phyloP scores from a whole-genome alignment of 2,888 invertebrate species.

The Lycophotia porphyrea region DNA sequence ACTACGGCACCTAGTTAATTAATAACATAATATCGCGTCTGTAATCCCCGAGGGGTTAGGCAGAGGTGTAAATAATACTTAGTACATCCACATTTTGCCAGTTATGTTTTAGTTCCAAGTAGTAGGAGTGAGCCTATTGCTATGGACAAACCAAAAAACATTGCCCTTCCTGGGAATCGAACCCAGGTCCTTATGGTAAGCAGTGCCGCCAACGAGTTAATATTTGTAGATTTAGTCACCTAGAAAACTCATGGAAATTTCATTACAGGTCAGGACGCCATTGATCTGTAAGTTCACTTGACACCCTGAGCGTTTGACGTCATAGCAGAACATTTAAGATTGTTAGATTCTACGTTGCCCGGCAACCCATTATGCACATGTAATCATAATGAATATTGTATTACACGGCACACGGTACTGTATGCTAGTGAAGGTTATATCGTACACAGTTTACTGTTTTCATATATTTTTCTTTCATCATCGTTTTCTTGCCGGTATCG shows the following conservation, averaged over 20 bases:
- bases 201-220: background rate
- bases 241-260: background rate
- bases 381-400: constrained; percentile 24
- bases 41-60: background rate
- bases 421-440: background rate
- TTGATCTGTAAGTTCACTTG: background rate
- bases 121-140: background rate
- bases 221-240: background rate
- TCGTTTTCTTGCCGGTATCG: background rate
- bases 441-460: background rate
- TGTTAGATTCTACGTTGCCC: constrained; percentile 39
- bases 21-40: background rate
- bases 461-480: background rate
- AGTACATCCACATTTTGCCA: background rate
- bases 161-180: background rate
- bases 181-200: background rate
- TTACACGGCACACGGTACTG: constrained; percentile 8
- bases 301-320: constrained; percentile 2
- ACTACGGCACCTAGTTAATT: too few relatives aligned
- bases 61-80: background rate
- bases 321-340: background rate
- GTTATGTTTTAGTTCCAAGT: background rate
- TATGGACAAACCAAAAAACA: background rate
- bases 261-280: background rate
- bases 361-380: constrained; percentile 35